phyloP scores from a whole-genome alignment of 2,888 invertebrate species.

The Melanargia galathea region DNA sequence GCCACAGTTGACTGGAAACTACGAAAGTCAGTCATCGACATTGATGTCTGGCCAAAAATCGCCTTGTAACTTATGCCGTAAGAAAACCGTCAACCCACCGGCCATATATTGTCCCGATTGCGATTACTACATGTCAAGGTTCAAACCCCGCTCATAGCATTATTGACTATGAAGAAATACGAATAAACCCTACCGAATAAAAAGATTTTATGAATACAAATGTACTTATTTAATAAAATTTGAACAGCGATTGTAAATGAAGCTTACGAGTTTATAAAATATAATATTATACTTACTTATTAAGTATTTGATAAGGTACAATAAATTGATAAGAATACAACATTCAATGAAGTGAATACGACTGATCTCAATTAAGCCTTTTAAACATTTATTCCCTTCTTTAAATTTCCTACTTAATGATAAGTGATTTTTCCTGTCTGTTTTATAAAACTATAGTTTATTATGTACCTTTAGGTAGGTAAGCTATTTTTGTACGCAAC shows the following conservation, averaged over 20 bases:
- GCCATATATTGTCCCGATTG: conserved; percentile 94
- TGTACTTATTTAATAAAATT: conserved; percentile 39
- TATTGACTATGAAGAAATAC: background rate
- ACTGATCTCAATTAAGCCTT: conserved; percentile 70
- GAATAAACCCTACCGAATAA: conserved; percentile 34
- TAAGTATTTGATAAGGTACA: conserved; percentile 10
- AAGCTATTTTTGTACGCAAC: conserved; percentile 29
- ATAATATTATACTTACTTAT: conserved; percentile 1
- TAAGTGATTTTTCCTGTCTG: conserved; percentile 19
- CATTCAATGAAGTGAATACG: conserved; percentile 37
- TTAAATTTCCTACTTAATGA: conserved; percentile 12
- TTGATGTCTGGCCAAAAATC: conserved; percentile 75
- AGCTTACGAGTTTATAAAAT: conserved; percentile 37
- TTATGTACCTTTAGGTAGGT: conserved; percentile 19
- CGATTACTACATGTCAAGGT: conserved; percentile 95
- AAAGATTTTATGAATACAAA: conserved; percentile 33
- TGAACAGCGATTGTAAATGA: conserved; percentile 38
- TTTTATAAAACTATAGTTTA: conserved; percentile 22
- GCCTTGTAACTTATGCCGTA: conserved; percentile 93
- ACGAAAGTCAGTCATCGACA: conserved; percentile 56
- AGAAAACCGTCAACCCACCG: conserved; percentile 89
- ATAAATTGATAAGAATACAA: conserved; percentile 12
- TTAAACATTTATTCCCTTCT: conserved; percentile 20
- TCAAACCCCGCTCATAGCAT: conserved; percentile 85
- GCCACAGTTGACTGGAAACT: conserved; percentile 65